Evolutionary conservation across 2,888 invertebrate species (phyloP).

Genomic region (Thereva unica): DNA sequence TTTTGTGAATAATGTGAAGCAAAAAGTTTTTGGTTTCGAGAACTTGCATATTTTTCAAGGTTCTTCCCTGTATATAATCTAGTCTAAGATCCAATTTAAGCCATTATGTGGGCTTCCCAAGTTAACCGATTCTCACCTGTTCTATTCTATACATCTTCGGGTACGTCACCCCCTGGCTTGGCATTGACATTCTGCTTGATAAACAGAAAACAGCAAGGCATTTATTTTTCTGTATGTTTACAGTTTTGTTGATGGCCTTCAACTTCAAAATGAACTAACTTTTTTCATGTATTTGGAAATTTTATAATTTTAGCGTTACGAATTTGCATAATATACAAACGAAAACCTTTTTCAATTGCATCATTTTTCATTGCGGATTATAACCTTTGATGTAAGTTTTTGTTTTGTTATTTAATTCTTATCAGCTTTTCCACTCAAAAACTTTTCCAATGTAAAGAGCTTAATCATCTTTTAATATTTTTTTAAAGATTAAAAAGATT

Average conservation of each 20-base stretch:
- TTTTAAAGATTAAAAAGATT: too few relatives aligned
- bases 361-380: too few relatives aligned
- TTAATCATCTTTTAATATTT: too few relatives aligned
- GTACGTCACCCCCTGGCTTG: not conserved
- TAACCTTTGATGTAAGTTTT: too few relatives aligned
- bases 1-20: not conserved
- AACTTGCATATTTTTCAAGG: constrained; percentile 5
- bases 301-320: too few relatives aligned
- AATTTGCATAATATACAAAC: too few relatives aligned
- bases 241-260: constrained; percentile 14
- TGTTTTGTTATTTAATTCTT: too few relatives aligned
- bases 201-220: not conserved
- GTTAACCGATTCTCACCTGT: not conserved
- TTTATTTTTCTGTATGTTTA: constrained; percentile 8
- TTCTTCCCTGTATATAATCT: not conserved
- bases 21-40: not conserved
- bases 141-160: too few relatives aligned
- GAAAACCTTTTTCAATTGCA: too few relatives aligned
- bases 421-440: too few relatives aligned
- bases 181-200: constrained; percentile 2
- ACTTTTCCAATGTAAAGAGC: too few relatives aligned
- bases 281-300: too few relatives aligned
- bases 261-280: not conserved
- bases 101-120: constrained; percentile 26
- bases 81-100: constrained; percentile 16